Conservation (phyloP, 1,140 invertebrate species). For the Ephestia elutella region DNA sequence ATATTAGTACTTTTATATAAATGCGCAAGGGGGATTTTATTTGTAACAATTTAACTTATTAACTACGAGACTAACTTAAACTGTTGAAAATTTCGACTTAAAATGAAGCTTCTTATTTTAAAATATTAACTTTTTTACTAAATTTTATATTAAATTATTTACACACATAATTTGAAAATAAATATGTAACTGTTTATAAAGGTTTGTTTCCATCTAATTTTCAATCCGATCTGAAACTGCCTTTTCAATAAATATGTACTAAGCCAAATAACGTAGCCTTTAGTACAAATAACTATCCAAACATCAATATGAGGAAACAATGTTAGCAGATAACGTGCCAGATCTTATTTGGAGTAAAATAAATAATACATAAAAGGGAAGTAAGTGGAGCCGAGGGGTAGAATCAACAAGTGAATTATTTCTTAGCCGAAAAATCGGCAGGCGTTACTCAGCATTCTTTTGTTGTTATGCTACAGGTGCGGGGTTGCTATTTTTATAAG, state of each 20-base stretch:
- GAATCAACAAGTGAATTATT: slow-evolving; percentile 68
- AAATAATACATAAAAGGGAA: slow-evolving; percentile 46
- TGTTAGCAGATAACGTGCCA: slow-evolving; percentile 23
- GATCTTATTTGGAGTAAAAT: slow-evolving; percentile 30
- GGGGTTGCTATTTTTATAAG: slow-evolving; percentile 52
- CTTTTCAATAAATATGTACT: background rate
- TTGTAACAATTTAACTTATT: too few species aligned
- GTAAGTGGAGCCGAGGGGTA: slow-evolving; percentile 33
- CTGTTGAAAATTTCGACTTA: too few species aligned
- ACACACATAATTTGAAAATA: too few species aligned
- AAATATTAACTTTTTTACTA: too few species aligned
- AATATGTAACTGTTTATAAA: too few species aligned
- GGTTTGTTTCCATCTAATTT: too few species aligned
- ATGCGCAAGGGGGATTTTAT: too few species aligned
- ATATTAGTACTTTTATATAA: too few species aligned
- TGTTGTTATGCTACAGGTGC: slow-evolving; percentile 59
- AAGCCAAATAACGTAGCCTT: background rate
- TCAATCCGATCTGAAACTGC: too few species aligned
- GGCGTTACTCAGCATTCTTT: slow-evolving; percentile 58
- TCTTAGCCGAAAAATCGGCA: slow-evolving; percentile 62
- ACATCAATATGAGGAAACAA: background rate
- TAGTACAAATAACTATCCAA: background rate
- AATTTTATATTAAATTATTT: too few species aligned
- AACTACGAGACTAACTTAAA: too few species aligned
- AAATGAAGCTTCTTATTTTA: too few species aligned